phyloP scores from a whole-genome alignment of 1,140 invertebrate genomes.

The Aradophagus sp. region DNA sequence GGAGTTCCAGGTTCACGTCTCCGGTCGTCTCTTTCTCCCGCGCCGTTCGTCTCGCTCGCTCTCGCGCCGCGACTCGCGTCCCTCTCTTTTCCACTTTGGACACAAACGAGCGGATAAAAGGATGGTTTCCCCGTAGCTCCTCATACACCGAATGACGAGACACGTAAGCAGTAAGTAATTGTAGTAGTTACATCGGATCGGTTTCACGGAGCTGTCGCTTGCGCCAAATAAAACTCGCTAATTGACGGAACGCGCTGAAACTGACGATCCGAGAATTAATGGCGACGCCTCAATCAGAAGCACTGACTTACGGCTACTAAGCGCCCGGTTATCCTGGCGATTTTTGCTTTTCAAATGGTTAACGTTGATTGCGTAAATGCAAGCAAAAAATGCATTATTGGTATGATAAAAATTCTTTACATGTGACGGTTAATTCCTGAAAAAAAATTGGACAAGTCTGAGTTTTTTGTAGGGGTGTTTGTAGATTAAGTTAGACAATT shows the following conservation, averaged over 20 bases:
- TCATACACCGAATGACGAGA: constrained; percentile 47
- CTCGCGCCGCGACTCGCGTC: constrained; percentile 13
- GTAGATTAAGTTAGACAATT: no score
- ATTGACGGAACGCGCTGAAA: constrained; percentile 54
- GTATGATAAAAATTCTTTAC: no score
- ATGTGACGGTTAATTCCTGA: no score
- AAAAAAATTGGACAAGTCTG: no score
- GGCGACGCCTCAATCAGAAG: constrained; percentile 4
- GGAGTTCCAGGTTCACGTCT: constrained; percentile 44
- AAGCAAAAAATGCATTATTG: no score
- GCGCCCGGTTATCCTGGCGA: no score
- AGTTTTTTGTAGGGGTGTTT: no score
- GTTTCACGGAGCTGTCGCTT: constrained; percentile 61
- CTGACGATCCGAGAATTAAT: constrained; percentile 7
- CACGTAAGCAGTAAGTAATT: constrained; percentile 50
- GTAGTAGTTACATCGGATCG: constrained; percentile 44
- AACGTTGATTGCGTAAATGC: no score
- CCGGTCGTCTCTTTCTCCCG: not conserved
- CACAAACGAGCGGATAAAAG: constrained; percentile 46
- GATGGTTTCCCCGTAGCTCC: constrained; percentile 41
- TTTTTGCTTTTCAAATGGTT: no score
- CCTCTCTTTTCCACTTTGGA: constrained; percentile 42
- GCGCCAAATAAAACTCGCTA: constrained; percentile 62
- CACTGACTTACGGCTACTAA: not conserved
- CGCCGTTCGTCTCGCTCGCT: not conserved